A percentile compares a stretch with the other conserved stretches of the same genome.
phyloP scores from a whole-genome alignment of 1,140 invertebrate species.

The Cotesia typhae region DNA sequence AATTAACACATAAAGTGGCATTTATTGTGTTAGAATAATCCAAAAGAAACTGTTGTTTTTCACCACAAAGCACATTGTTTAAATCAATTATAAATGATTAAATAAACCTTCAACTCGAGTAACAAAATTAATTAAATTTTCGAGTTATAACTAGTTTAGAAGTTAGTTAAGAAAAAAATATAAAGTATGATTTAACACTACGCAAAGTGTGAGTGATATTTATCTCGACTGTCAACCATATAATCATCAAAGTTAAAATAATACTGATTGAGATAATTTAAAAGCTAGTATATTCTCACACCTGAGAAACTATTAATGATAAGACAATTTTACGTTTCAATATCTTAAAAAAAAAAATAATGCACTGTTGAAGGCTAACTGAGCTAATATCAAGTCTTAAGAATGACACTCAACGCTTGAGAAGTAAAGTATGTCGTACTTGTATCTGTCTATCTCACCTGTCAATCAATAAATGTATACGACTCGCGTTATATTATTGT shows the following conservation, averaged over 20 bases:
- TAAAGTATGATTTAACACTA: background rate
- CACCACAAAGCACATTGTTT: too few relatives aligned
- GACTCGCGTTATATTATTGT: background rate
- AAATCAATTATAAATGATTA: too few relatives aligned
- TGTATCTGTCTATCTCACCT: too few relatives aligned
- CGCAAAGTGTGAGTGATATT: background rate
- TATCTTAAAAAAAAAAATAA: slow-evolving; percentile 10
- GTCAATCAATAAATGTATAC: background rate
- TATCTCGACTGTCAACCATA: background rate
- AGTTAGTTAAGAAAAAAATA: background rate
- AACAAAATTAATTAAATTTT: too few relatives aligned
- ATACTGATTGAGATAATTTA: slow-evolving; percentile 8
- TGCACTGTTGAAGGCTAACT: too few relatives aligned
- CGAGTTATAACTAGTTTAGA: too few relatives aligned
- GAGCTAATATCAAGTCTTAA: too few relatives aligned
- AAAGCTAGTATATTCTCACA: background rate
- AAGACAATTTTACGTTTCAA: slow-evolving; percentile 9
- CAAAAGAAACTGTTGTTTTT: too few relatives aligned
- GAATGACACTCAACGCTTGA: too few relatives aligned
- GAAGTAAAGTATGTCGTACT: too few relatives aligned
- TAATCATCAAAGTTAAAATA: background rate
- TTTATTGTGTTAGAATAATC: background rate
- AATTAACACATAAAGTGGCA: background rate
- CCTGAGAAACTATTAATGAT: slow-evolving; percentile 10
- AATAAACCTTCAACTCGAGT: too few relatives aligned